A percentile compares a stretch with the other conserved stretches of the same genome.
phyloP scores from a whole-genome alignment of 2,888 invertebrate species.

The Schizotus pectinicornis region DNA sequence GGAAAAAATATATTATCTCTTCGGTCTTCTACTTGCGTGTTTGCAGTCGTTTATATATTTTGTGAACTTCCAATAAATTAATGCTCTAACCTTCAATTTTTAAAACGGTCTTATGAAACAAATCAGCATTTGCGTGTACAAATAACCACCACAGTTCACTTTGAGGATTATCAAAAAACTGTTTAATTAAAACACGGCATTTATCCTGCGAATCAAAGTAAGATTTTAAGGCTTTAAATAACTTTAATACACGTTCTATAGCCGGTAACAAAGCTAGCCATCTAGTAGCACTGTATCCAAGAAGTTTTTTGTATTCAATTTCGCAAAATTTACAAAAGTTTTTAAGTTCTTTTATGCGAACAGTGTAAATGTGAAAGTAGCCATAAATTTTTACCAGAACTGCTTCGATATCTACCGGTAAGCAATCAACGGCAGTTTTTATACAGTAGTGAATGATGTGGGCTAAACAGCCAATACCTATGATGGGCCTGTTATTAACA shows the following conservation, averaged over 20 bases:
- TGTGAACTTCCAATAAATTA: no score
- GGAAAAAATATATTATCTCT: no score
- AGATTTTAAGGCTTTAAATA: no score
- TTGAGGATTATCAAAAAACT: no score
- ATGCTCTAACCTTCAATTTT: background rate
- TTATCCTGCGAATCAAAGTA: no score
- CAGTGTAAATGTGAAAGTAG: constrained; percentile 6
- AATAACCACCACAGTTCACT: background rate
- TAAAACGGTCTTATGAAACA: constrained; percentile 1
- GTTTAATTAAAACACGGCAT: no score
- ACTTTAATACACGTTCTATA: no score
- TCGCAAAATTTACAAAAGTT: constrained; percentile 5
- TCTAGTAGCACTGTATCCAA: no score
- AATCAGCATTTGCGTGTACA: background rate
- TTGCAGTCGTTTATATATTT: no score
- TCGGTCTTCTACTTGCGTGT: no score
- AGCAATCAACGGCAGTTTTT: background rate
- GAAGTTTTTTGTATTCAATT: no score
- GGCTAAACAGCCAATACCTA: background rate
- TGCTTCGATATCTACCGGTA: constrained; percentile 1
- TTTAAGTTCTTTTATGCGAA: constrained; percentile 1
- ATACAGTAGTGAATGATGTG: constrained; percentile 2
- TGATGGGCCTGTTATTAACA: background rate
- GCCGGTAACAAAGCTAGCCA: no score
- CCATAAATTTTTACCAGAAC: constrained; percentile 1